Base-by-base conservation (phyloP, 2,797 vertebrate genomes). In the Xerus rutilus region DNA sequence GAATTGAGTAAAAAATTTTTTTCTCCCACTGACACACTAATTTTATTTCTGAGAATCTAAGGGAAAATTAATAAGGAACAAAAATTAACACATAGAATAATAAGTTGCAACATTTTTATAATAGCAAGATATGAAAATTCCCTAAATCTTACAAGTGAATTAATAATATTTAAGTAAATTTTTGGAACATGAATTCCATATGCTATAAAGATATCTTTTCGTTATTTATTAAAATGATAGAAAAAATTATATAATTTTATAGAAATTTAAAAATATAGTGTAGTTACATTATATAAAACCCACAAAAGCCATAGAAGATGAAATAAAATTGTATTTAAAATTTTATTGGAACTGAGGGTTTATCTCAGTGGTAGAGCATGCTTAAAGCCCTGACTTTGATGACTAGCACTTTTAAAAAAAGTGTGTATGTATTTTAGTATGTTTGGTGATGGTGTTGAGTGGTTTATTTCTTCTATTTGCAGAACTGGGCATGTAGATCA, bases 1-100 rank as follows among this genome's bases (percentile, higher is more conserved):
- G 12, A 92, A 83, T 30, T 89, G 13, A 35, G 1, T 91, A 74
- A 82, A 95, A 87, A 93, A 35, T 20, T 6, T 67, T 59, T 72
- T 93, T 17, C 6, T 86, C 39, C 21, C 20, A 35, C 0, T n/a
- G 20, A 94, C 39, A 86, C 25, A 81, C 20, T 78, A 70, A 81
- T 65, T 96, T 13, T 6, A 90, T 15, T 92, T 93, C 35, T 95
- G 49, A 57, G 32, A 81, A 90, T 87, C 15, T 92, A 92, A 87
- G 65, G 10, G 43, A 83, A 87, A 96, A 39, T 7, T 59, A 5
- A 49, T 72, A 81, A 77, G 12, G 32, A 39, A 83, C 25, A 45
- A 54, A 89, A 86, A 47, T 7, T 62, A 25, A 91, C 81, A 8
- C 21, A 74, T 45, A 69, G 59, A 89, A 30, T 62, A 69, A 88